phyloP scores from a whole-genome alignment of 1,140 invertebrate genomes.

The Drosophila carrolli region DNA sequence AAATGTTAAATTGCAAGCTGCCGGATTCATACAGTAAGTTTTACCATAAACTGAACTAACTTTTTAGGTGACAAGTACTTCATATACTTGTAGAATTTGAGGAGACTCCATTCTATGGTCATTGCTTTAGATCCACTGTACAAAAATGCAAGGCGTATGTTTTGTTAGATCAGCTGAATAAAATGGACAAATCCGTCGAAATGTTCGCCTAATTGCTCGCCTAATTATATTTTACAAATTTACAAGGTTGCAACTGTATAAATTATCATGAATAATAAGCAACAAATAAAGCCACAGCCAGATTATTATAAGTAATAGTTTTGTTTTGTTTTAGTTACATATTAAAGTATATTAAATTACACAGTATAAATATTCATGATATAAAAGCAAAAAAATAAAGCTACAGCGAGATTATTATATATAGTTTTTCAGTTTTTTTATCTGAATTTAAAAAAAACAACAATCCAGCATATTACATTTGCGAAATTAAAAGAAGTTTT shows the following conservation, averaged over 20 bases:
- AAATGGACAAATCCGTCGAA: not conserved
- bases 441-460: no score
- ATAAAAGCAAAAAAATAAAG: no score
- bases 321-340: no score
- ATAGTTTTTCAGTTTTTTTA: no score
- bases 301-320: no score
- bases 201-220: not conserved
- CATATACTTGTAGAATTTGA: not conserved
- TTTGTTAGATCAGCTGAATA: not conserved
- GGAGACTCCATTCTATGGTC: not conserved
- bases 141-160: not conserved
- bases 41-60: not conserved
- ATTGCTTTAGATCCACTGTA: not conserved
- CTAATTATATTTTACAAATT: not conserved
- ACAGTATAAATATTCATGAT: no score
- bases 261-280: no score
- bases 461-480: not conserved
- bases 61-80: no score
- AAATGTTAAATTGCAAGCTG: slow-evolving; percentile 11
- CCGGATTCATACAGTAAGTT: slow-evolving; percentile 1
- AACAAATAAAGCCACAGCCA: no score
- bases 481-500: not conserved
- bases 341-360: no score
- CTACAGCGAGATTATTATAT: no score
- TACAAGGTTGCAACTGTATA: not conserved